These are phyloP conservation scores for Dasysyrphus albostriatus DNA, from an alignment of 2,888 invertebrate genomes.

Conservation along the genomic window DNA sequence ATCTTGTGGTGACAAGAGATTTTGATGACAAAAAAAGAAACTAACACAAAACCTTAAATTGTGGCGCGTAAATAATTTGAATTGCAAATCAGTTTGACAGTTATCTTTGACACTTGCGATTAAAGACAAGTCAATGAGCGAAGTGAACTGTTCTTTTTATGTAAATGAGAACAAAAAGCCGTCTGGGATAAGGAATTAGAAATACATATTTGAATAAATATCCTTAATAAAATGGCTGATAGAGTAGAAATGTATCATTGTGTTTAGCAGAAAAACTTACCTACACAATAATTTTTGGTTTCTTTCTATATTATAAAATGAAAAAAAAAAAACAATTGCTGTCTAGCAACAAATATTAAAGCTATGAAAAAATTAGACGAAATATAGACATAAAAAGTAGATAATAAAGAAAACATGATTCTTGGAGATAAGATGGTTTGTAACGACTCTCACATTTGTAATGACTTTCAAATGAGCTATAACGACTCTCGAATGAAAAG, in stretches of 20 bases:
- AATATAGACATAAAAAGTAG: too few relatives aligned
- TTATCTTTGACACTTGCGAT: conserved; percentile 68
- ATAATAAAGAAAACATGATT: too few relatives aligned
- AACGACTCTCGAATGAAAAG: too few relatives aligned
- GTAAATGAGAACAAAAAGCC: conserved; percentile 61
- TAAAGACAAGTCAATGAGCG: conserved; percentile 50
- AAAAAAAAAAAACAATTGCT: too few relatives aligned
- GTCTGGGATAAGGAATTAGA: neutral
- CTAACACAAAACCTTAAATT: conserved; percentile 33
- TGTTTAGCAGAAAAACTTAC: too few relatives aligned
- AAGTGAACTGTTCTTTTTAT: conserved; percentile 45
- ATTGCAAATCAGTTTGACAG: conserved; percentile 73
- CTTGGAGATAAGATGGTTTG: too few relatives aligned
- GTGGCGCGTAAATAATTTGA: conserved; percentile 71
- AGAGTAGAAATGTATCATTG: neutral
- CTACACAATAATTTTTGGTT: too few relatives aligned
- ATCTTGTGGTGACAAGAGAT: conserved; percentile 13
- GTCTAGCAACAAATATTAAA: too few relatives aligned
- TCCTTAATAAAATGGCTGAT: neutral
- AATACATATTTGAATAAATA: neutral
- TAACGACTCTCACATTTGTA: too few relatives aligned
- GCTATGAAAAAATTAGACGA: too few relatives aligned
- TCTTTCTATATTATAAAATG: too few relatives aligned
- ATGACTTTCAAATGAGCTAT: too few relatives aligned
- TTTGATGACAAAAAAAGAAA: conserved; percentile 29